Conservation (phyloP, 2,113 vertebrate genomes). For the Sceloporus undulatus region DNA sequence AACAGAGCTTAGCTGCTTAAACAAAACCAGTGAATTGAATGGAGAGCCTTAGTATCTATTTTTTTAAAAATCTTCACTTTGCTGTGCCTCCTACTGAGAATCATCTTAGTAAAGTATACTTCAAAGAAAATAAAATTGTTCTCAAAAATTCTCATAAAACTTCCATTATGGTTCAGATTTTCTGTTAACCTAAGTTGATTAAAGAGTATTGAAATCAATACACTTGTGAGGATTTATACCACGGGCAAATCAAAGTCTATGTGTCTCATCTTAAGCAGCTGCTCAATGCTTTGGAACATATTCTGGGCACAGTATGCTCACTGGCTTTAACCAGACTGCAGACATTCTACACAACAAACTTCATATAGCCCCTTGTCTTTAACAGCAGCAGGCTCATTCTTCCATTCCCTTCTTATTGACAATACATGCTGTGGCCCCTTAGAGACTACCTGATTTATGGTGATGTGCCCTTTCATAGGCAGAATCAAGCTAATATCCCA, state of each 20-base stretch:
- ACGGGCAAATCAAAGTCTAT: not conserved
- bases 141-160: slow-evolving; percentile 13
- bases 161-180: not conserved
- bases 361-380: not conserved
- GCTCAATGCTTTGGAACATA: not conserved
- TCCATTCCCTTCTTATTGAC: not conserved
- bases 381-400: not conserved
- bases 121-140: slow-evolving; percentile 31
- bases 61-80: slow-evolving; percentile 2
- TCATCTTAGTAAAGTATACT: slow-evolving; percentile 14
- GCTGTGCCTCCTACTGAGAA: not conserved
- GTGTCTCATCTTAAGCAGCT: slow-evolving; percentile 24
- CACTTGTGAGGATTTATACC: not conserved
- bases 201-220: slow-evolving; percentile 15
- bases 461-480: not conserved
- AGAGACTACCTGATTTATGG: not conserved
- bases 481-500: not conserved
- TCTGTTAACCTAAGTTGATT: slow-evolving; percentile 29
- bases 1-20: slow-evolving; percentile 15
- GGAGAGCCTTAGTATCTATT: not conserved
- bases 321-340: not conserved
- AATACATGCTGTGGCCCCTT: not conserved
- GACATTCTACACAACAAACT: not conserved
- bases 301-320: not conserved
- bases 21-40: not conserved